A percentile compares a stretch with the other conserved stretches of the same genome.
Evolutionary conservation across 2,888 invertebrate species (phyloP).

Genomic region (Volucella inflata): DNA sequence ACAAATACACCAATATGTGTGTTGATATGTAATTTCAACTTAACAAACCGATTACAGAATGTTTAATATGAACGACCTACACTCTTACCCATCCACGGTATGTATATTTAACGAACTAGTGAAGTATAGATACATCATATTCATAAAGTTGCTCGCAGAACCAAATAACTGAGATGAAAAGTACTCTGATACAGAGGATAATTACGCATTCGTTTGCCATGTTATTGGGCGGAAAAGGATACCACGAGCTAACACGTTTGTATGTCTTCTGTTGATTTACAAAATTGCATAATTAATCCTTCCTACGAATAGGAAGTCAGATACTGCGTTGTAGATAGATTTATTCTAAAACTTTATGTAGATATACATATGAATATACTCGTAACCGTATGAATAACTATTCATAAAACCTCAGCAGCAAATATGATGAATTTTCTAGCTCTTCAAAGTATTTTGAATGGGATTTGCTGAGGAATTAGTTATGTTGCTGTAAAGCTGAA

Average conservation of each 20-base stretch:
- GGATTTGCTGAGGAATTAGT: too few relatives aligned
- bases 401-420: too few relatives aligned
- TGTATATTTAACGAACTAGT: too few relatives aligned
- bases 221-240: slow-evolving; percentile 2
- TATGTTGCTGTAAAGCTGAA: too few relatives aligned
- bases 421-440: too few relatives aligned
- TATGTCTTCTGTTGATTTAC: neutral
- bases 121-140: neutral
- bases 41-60: slow-evolving; percentile 2
- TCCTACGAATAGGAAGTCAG: neutral
- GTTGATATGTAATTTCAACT: slow-evolving; percentile 13
- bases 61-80: neutral
- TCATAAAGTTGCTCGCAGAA: neutral
- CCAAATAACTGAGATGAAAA: slow-evolving; percentile 21
- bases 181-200: neutral
- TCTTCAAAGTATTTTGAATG: too few relatives aligned
- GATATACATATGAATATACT: too few relatives aligned
- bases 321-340: too few relatives aligned
- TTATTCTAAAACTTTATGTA: too few relatives aligned
- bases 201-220: slow-evolving; percentile 7
- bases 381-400: too few relatives aligned
- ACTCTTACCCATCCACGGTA: too few relatives aligned
- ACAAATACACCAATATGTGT: too few relatives aligned
- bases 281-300: slow-evolving; percentile 21
- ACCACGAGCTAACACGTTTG: neutral